These are phyloP conservation scores for Neotoma lepida DNA, from an alignment of 2,113 vertebrate genomes.

Conservation along the genomic window DNA sequence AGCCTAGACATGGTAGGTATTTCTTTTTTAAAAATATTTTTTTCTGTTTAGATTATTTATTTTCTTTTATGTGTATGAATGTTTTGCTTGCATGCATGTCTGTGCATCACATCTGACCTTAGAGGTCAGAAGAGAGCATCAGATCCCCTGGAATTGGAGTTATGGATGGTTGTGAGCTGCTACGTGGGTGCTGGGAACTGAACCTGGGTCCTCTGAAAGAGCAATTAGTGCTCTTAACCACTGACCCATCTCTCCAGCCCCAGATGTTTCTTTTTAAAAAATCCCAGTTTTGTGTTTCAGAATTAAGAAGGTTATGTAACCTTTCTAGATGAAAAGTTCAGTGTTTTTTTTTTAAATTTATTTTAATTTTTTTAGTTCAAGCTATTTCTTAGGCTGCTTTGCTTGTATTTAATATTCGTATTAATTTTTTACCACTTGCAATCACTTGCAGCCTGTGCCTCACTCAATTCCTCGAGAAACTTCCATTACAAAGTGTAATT, in stretches of 20 bases:
- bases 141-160: background rate
- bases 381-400: background rate
- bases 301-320: background rate
- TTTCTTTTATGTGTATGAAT: too few species aligned
- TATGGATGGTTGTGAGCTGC: background rate
- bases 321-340: conserved; percentile 7
- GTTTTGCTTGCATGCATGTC: too few species aligned
- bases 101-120: too few species aligned
- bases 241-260: too few species aligned
- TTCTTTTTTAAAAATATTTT: background rate
- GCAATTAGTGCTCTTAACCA: too few species aligned
- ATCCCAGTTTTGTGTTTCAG: background rate
- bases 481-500: background rate
- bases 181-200: background rate
- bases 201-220: background rate
- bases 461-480: background rate
- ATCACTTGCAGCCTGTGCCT: background rate
- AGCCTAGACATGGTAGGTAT: conserved; percentile 92
- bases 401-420: background rate
- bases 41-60: background rate
- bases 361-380: background rate
- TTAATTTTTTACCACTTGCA: background rate
- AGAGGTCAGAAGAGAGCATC: too few species aligned
- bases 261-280: background rate
- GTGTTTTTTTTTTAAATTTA: background rate